Percentiles rank a stretch among this genome's conserved stretches.
These are phyloP conservation scores for Acarapis woodi DNA, from an alignment of 1,140 invertebrate species.

Conservation along the genomic window DNA sequence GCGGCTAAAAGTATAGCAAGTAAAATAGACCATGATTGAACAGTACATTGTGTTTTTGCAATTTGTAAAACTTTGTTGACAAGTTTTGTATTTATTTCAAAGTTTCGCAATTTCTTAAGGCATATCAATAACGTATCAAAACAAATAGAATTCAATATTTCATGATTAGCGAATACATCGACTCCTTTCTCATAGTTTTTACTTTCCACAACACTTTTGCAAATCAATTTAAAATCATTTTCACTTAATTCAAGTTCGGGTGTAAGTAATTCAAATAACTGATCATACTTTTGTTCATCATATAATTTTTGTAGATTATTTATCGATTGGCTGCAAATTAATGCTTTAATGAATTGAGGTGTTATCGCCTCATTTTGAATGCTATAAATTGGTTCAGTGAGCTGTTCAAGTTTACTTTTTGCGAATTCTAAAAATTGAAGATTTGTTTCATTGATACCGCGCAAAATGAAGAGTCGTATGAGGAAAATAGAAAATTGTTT, in stretches of 20 bases:
- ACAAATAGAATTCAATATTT: too few species aligned
- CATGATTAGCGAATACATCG: too few species aligned
- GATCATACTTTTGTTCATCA: conserved; percentile 5
- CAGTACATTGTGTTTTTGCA: background rate
- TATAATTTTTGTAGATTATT: background rate
- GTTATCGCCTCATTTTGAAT: conserved; percentile 6
- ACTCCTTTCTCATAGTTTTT: too few species aligned
- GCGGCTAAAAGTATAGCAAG: background rate
- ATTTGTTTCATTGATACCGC: conserved; percentile 6
- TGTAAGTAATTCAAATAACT: conserved; percentile 6
- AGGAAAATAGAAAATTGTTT: conserved; percentile 5
- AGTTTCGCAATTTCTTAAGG: conserved; percentile 2
- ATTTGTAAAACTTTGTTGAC: conserved; percentile 3
- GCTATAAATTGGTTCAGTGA: background rate
- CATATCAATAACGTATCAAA: background rate
- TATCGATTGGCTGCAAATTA: conserved; percentile 2
- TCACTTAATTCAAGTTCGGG: conserved; percentile 6
- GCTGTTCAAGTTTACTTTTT: background rate
- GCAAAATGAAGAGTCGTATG: conserved; percentile 5
- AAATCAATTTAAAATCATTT: too few species aligned
- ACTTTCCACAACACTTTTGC: too few species aligned
- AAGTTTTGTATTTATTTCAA: background rate
- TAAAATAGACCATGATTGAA: conserved; percentile 6
- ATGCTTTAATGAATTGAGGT: conserved; percentile 1
- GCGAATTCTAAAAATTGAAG: conserved; percentile 4